A percentile compares a stretch with the other conserved stretches of the same genome.
These are phyloP conservation scores for Oreocharis arfaki DNA, from an alignment of 2,113 vertebrate species.

Conservation along the genomic window DNA sequence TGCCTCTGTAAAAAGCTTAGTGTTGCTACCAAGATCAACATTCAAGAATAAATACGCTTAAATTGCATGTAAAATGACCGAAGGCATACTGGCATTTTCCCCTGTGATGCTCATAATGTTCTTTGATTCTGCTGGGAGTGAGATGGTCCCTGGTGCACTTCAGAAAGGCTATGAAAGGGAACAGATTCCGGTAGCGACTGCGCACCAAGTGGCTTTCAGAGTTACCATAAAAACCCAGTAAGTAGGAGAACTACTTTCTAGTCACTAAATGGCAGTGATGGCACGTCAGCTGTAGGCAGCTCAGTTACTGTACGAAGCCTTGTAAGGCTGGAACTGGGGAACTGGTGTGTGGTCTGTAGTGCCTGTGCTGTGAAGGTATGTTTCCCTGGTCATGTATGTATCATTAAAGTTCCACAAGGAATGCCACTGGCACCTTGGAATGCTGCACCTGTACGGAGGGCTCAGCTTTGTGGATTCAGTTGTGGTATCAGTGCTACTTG, in stretches of 20 bases:
- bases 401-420: not conserved
- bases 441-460: not conserved
- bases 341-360: not conserved
- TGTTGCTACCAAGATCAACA: not conserved
- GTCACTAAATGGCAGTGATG: not conserved
- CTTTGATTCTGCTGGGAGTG: not conserved
- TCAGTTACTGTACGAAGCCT: not conserved
- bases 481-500: not conserved
- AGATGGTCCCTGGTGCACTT: not conserved
- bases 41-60: not conserved
- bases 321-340: not conserved
- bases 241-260: not conserved
- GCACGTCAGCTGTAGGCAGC: not conserved
- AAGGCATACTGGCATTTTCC: not conserved
- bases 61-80: not conserved
- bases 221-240: not conserved
- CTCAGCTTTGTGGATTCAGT: not conserved
- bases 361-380: not conserved
- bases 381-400: not conserved
- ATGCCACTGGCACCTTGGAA: not conserved
- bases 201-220: not conserved
- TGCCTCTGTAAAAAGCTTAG: not conserved
- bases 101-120: not conserved
- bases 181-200: not conserved
- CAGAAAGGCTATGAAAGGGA: not conserved